A percentile compares a stretch with the other conserved stretches of the same genome.
Conservation (phyloP, 2,113 vertebrate species). For the Oxyruncus cristatus region DNA sequence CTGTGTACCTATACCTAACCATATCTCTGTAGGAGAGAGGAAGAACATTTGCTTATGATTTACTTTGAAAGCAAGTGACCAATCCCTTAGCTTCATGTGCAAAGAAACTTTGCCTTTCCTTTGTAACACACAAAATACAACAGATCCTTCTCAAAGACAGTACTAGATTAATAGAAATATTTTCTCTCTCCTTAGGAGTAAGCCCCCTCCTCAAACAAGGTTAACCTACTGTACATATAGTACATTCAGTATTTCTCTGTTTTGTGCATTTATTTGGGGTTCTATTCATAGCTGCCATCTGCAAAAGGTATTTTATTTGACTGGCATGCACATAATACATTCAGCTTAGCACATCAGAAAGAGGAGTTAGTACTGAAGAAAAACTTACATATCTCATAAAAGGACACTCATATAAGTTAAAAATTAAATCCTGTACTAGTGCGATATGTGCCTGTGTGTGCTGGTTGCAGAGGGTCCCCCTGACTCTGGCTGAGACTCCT, state of each 20-base stretch:
- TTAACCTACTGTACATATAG: not conserved
- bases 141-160: not conserved
- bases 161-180: not conserved
- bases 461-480: slow-evolving; percentile 86
- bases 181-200: not conserved
- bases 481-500: slow-evolving; percentile 97
- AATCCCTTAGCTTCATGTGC: not conserved
- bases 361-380: not conserved
- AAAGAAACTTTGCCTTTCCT: not conserved
- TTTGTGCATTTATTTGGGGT: not conserved
- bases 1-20: not conserved
- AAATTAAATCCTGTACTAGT: slow-evolving; percentile 96
- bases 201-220: not conserved
- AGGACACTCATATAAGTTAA: not conserved
- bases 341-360: not conserved
- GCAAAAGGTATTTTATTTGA: not conserved
- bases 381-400: not conserved
- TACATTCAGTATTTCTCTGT: not conserved
- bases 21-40: not conserved
- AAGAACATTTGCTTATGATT: not conserved
- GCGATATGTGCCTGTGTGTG: slow-evolving; percentile 87
- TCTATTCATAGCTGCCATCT: not conserved
- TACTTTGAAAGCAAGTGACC: not conserved
- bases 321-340: not conserved
- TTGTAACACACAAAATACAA: not conserved